Conservation (phyloP, 35 echinoderm and acorn worm species). For the Patiria miniata region DNA sequence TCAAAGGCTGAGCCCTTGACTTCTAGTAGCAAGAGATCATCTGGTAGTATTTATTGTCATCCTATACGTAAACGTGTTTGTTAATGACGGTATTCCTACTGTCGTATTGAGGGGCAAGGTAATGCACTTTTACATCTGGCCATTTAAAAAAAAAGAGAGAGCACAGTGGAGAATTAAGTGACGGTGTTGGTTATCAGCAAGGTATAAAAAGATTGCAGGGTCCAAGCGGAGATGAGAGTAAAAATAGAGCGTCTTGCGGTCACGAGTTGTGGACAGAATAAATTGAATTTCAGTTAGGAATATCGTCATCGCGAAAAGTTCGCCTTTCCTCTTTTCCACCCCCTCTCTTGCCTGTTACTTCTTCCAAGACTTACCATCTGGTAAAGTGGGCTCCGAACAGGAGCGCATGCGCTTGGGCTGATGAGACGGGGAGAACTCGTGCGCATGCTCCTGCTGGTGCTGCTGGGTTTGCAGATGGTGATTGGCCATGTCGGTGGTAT, state of each 20-base stretch:
- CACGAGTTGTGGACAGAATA: slow-evolving; percentile 22
- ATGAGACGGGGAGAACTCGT: neutral
- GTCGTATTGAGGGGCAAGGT: neutral
- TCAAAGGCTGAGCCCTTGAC: neutral
- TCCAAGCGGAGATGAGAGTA: neutral
- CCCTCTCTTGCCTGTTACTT: neutral
- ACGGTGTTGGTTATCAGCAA: slow-evolving; percentile 22
- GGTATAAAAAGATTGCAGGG: neutral
- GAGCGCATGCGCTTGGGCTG: slow-evolving; percentile 2
- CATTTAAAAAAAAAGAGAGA: too few species aligned
- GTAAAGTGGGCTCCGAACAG: neutral
- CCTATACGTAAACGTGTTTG: slow-evolving; percentile 2
- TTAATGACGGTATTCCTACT: slow-evolving; percentile 15
- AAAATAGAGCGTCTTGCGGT: slow-evolving; percentile 24
- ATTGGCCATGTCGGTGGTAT: neutral
- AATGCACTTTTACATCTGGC: neutral
- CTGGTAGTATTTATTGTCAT: slow-evolving; percentile 28
- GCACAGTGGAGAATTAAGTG: too few species aligned
- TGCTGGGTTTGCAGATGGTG: neutral
- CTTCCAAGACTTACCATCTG: neutral
- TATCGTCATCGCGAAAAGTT: slow-evolving; percentile 8
- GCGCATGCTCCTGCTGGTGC: too few species aligned
- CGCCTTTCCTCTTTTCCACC: too few species aligned
- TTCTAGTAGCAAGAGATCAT: neutral
- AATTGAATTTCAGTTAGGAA: slow-evolving; percentile 24